These are phyloP conservation scores for Stenodema calcarata DNA, from an alignment of 2,888 invertebrate genomes.

Conservation along the genomic window DNA sequence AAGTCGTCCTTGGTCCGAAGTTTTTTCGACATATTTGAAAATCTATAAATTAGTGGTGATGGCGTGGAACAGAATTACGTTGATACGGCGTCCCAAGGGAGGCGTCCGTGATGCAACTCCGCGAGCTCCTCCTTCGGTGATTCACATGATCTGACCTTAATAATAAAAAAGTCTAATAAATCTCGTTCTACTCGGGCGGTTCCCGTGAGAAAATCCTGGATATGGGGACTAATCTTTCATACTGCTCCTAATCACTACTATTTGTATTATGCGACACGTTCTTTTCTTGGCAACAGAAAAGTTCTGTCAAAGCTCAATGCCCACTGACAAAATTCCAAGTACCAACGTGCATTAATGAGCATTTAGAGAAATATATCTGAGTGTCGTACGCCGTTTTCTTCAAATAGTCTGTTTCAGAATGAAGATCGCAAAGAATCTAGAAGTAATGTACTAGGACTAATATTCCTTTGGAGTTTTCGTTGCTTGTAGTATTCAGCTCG, in stretches of 20 bases:
- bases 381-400: too few species aligned
- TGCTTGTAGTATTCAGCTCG: too few species aligned
- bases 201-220: not conserved
- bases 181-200: not conserved
- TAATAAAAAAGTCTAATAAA: not conserved
- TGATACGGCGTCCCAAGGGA: not conserved
- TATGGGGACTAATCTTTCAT: not conserved
- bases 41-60: not conserved
- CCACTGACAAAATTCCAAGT: too few species aligned
- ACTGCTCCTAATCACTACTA: not conserved
- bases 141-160: not conserved
- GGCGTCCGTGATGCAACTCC: not conserved
- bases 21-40: not conserved
- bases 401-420: too few species aligned
- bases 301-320: too few species aligned
- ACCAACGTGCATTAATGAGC: too few species aligned
- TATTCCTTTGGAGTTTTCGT: too few species aligned
- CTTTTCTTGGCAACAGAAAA: too few species aligned
- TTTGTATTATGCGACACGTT: not conserved
- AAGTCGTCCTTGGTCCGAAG: not conserved
- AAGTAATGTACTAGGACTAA: too few species aligned
- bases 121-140: not conserved
- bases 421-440: too few species aligned
- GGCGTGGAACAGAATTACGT: not conserved
- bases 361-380: too few species aligned